phyloP scores from a whole-genome alignment of 2,113 vertebrate genomes.

The Numenius arquata region DNA sequence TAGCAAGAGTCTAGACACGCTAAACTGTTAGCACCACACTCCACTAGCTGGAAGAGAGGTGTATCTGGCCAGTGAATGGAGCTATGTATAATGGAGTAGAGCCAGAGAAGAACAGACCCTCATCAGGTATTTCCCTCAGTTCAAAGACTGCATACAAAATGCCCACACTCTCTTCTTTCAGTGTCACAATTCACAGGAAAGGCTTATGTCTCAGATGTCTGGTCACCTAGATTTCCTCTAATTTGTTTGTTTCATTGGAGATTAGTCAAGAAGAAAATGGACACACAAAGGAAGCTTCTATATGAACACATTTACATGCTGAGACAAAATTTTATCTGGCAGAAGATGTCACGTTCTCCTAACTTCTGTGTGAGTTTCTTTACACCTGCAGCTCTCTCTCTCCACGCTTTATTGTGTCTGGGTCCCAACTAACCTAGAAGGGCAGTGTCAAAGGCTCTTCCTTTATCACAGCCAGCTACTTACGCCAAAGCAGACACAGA shows the following conservation, averaged over 20 bases:
- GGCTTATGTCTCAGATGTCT: not conserved
- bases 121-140: not conserved
- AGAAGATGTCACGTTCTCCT: not conserved
- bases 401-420: not conserved
- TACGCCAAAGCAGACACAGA: not conserved
- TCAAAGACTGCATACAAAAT: not conserved
- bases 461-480: not conserved
- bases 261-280: not conserved
- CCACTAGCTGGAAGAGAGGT: not conserved
- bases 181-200: not conserved
- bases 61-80: not conserved
- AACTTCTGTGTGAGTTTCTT: not conserved
- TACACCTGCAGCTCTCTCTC: not conserved
- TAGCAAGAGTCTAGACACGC: not conserved
- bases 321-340: not conserved
- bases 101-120: not conserved
- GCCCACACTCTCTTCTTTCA: not conserved
- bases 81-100: not conserved
- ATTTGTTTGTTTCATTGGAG: not conserved
- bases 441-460: not conserved
- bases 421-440: not conserved
- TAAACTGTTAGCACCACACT: not conserved
- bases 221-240: not conserved
- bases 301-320: not conserved
- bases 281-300: accelerated